Evolutionary conservation across 2,113 vertebrate species (phyloP), one percentile per base, ranked within the genome.

Genomic region (Chaenogobius annularis): DNA sequence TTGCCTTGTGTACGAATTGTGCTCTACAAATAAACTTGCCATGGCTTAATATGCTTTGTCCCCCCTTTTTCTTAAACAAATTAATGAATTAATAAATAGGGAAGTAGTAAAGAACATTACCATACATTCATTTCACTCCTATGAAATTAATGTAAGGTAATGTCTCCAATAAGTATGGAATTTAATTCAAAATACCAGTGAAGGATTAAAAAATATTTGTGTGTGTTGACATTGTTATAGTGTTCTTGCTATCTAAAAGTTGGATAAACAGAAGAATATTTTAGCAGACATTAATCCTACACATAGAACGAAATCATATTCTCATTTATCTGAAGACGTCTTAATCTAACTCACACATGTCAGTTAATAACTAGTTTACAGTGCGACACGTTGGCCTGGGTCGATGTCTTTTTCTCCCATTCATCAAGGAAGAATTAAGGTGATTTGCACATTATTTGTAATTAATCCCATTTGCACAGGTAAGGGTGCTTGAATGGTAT

Each of bases 361-460:
- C 23, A 75, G 68, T 70, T 82, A 77, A 84, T 86, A 78, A 73
- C 48, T 26, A 70, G 50, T 74, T n/a, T 52, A 31, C 71, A 62
- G 37, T 55, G 37, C 0, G 40, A 2, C 50, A 20, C 17, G 7
- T 23, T 64, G 31, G 67, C 66, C 62, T 19, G 55, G 67, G 68
- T 68, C 61, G 44, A 73, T 67, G 54, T 80, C 80, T 82, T 55
- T 73, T 69, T 66, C 15, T 82, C 40, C 69, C 68, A 55, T 83
- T 87, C 73, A 83, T 88, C 84, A 87, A 77, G 82, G 54, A 70
- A 48, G 64, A 66, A 66, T 66, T 44, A 66, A 46, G 15, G 44
- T 66, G 63, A 71, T 84, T 78, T 83, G 79, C 82, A 83, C 74
- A 85, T 88, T 80, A 64, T 78, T 87, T 75, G 69, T 76, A 83